Percentiles rank a stretch among this genome's conserved stretches.
phyloP scores from a whole-genome alignment of 53 echinoderm and acorn worm genomes.

The Zoroaster sp. region DNA sequence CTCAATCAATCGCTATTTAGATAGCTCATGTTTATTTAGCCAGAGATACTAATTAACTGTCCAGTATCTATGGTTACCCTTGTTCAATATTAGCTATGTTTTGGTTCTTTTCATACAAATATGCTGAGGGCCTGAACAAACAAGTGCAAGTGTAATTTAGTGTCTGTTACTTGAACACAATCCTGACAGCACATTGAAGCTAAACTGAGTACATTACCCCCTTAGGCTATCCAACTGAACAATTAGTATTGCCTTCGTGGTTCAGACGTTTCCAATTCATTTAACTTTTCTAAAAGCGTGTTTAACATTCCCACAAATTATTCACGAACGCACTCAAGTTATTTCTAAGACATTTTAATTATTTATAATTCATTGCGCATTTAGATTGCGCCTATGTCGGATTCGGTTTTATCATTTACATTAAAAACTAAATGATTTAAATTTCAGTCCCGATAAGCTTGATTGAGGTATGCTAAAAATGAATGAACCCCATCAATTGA shows the following conservation, averaged over 20 bases:
- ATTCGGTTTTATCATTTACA: too few species aligned
- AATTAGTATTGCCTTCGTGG: background rate
- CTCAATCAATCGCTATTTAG: background rate
- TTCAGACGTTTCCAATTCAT: too few species aligned
- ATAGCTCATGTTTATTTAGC: background rate
- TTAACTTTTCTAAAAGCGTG: too few species aligned
- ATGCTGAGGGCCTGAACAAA: background rate
- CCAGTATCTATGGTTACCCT: background rate
- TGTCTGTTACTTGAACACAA: background rate
- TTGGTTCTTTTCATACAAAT: background rate
- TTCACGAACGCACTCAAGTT: too few species aligned
- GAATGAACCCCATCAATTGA: too few species aligned
- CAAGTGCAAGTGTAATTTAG: background rate
- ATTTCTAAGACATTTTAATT: too few species aligned
- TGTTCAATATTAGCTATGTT: background rate
- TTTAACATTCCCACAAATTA: too few species aligned
- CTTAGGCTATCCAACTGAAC: background rate
- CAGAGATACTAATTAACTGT: background rate
- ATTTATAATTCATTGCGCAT: too few species aligned
- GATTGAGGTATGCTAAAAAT: too few species aligned
- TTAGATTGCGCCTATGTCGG: too few species aligned
- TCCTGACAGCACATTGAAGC: background rate
- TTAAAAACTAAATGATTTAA: too few species aligned
- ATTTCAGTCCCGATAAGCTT: too few species aligned
- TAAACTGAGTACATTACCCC: background rate